Base-by-base conservation (phyloP, 2,888 invertebrate species). In the Drosophila bunnanda region DNA sequence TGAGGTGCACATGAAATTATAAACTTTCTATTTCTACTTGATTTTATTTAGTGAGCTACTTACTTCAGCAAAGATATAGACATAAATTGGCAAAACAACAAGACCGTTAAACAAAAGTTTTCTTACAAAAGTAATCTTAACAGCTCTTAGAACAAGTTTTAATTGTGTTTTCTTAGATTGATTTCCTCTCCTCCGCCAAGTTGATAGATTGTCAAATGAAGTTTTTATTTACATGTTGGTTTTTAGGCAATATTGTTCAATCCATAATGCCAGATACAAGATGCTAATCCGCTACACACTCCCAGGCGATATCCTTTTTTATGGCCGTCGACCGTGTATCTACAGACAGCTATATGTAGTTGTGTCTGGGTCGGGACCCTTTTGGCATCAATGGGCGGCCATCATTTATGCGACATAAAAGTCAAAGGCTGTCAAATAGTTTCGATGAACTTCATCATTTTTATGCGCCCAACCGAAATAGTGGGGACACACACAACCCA, bases 381-480 rank as follows among this genome's bases (percentile, higher is more conserved):
- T 57, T 46, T 20, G 34, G 3, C 39, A 54, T 46, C 53, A 53
- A 75, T 56, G 39, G 71, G 15, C 43, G 52, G 44, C 44, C 74
- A 62, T 62, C 64, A 53, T 56, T 74, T 75, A 67, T 74, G 66
- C 64, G 59, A 69, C 68, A 82, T 78, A 69, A 74, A 59, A 78
- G 71, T 72, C 68, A 76, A 67, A 74, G 68, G 70, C 75, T 75
- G 75, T 75, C 67, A 68, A 82, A 88, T 82, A 82, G 88, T 79
- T 82, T 75, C 85, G 75, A 78, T 82, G 82, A 82, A 82, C 88
- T 82, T 79, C 70, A 82, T 85, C 81, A 81, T 77, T 82, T 85
- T 79, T 85, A 78, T 87, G 73, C 32, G 22, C 41, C 46, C 20
- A 41, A 57, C 50, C 52, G 43, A 46, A 67, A 53, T 43, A 79